Evolutionary conservation across 2,888 invertebrate genomes (phyloP).

Genomic region (Standfussiana lucernea): DNA sequence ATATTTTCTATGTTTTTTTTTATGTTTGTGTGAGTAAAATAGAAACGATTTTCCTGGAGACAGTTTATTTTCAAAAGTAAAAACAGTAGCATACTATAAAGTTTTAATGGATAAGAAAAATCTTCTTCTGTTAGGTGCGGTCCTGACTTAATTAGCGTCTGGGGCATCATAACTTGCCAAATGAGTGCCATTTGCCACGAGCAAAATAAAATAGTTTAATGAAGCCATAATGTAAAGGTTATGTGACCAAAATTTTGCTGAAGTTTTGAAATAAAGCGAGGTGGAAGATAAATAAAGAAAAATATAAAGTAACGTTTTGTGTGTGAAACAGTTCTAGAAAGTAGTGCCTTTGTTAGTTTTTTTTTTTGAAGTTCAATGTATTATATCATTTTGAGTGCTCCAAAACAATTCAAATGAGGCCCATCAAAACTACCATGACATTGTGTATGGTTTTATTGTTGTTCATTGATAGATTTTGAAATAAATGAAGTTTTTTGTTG

Average conservation of each 20-base stretch:
- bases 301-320: not conserved
- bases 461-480: not conserved
- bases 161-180: slow-evolving; percentile 64
- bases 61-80: slow-evolving; percentile 28
- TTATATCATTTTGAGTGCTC: not conserved
- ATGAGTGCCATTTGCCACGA: slow-evolving; percentile 56
- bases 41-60: not conserved
- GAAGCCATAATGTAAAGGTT: slow-evolving; percentile 24
- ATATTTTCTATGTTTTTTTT: not conserved
- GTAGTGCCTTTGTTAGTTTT: not conserved
- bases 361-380: not conserved
- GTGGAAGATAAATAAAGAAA: not conserved
- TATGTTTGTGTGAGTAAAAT: too few species aligned
- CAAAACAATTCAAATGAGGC: not conserved
- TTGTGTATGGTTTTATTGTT: not conserved
- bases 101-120: slow-evolving; percentile 64
- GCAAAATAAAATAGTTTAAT: slow-evolving; percentile 44
- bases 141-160: slow-evolving; percentile 67
- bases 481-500: not conserved
- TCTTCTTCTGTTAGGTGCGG: slow-evolving; percentile 30
- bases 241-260: not conserved
- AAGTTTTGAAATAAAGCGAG: not conserved
- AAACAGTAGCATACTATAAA: slow-evolving; percentile 35
- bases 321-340: not conserved
- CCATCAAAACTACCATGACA: not conserved